phyloP scores from a whole-genome alignment of 64 coral and sea anemone species.

The Pocillopora damicornis region DNA sequence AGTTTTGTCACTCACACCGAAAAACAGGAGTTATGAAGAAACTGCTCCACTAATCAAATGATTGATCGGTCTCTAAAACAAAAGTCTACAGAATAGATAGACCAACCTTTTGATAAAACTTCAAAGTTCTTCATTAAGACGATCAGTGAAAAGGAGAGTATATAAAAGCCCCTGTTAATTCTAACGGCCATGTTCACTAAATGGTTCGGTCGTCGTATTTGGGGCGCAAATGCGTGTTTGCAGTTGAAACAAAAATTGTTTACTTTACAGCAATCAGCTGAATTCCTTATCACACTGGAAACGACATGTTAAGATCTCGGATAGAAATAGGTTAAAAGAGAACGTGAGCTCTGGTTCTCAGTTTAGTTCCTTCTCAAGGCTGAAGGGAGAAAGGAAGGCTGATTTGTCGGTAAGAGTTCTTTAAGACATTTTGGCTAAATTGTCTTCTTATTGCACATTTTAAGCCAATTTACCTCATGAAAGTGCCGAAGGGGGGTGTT shows the following conservation, averaged over 20 bases:
- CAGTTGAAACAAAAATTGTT: neutral
- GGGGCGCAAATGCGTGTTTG: neutral
- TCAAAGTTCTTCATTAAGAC: neutral
- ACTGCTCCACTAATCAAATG: neutral
- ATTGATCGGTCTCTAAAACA: neutral
- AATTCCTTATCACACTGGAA: constrained; percentile 9
- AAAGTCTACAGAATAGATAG: neutral
- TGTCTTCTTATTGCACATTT: too few relatives aligned
- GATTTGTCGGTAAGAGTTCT: neutral
- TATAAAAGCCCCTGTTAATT: neutral
- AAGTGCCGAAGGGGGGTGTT: neutral
- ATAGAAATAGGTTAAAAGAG: too few relatives aligned
- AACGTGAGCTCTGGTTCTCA: too few relatives aligned
- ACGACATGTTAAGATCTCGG: neutral
- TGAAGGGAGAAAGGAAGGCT: neutral
- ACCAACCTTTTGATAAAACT: constrained; percentile 5
- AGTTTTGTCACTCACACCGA: too few relatives aligned
- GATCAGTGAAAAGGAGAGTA: neutral
- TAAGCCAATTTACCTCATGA: too few relatives aligned
- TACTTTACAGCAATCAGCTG: neutral
- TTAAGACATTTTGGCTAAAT: neutral
- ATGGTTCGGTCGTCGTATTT: too few relatives aligned
- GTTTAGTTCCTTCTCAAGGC: neutral
- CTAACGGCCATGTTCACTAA: neutral
- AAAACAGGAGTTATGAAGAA: too few relatives aligned